phyloP scores from a whole-genome alignment of 2,797 vertebrate genomes.

The Sandelia bainsii region DNA sequence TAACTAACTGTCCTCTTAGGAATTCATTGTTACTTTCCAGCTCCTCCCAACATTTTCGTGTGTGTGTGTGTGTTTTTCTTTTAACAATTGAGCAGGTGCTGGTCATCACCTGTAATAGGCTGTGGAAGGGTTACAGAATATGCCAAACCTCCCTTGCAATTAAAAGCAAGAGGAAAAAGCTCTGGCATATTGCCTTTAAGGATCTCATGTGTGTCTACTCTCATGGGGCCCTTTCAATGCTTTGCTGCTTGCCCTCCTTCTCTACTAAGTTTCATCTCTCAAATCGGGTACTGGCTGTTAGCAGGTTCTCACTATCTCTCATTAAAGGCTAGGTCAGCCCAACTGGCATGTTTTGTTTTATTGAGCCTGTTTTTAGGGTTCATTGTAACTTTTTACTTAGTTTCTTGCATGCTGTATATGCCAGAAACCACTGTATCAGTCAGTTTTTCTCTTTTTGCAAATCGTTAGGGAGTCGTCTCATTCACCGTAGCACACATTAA shows the following conservation, averaged over 20 bases:
- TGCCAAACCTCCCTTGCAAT: slow-evolving; percentile 80
- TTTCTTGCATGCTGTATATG: slow-evolving; percentile 46
- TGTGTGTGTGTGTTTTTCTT: slow-evolving; percentile 12
- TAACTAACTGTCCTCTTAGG: slow-evolving; percentile 76
- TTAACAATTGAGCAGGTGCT: slow-evolving; percentile 71
- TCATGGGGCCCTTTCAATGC: slow-evolving; percentile 74
- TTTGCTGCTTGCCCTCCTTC: slow-evolving; percentile 72
- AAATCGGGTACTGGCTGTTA: slow-evolving; percentile 77
- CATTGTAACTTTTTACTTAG: slow-evolving; percentile 59
- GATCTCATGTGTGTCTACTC: slow-evolving; percentile 79
- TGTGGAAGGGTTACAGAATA: slow-evolving; percentile 76
- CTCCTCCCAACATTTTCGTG: slow-evolving; percentile 40
- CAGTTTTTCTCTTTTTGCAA: slow-evolving; percentile 31
- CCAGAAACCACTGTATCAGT: slow-evolving; percentile 30
- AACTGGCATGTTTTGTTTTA: slow-evolving; percentile 73
- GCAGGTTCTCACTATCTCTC: slow-evolving; percentile 76
- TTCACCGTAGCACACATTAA: slow-evolving; percentile 45
- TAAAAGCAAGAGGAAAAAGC: slow-evolving; percentile 74
- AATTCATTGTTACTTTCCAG: slow-evolving; percentile 62
- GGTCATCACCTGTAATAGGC: slow-evolving; percentile 82
- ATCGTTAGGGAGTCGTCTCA: slow-evolving; percentile 50
- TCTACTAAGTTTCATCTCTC: slow-evolving; percentile 72
- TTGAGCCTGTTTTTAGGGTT: slow-evolving; percentile 62
- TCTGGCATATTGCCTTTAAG: slow-evolving; percentile 77
- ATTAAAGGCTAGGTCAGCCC: slow-evolving; percentile 77